Evolutionary conservation across 2,797 vertebrate species (phyloP).

Genomic region (Rhincodon typus): DNA sequence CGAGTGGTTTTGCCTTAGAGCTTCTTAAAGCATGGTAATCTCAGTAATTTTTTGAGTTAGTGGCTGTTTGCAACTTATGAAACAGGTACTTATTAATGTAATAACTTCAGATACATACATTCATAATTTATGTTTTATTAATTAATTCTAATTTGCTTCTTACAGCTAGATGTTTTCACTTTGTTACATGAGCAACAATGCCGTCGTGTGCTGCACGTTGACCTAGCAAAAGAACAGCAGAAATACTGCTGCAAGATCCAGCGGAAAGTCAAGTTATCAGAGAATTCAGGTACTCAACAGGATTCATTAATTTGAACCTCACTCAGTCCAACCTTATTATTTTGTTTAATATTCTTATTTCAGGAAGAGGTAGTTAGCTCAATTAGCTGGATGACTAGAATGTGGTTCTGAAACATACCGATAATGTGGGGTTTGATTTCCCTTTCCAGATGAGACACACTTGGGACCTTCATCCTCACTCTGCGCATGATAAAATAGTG

Average conservation of each 20-base stretch:
- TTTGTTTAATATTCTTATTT: neutral
- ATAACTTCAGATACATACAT: neutral
- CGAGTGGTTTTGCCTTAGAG: neutral
- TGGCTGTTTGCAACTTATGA: neutral
- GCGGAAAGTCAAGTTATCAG: neutral
- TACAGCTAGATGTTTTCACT: slow-evolving; percentile 76
- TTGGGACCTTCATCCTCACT: neutral
- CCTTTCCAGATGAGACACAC: neutral
- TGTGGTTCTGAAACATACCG: neutral
- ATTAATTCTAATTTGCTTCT: slow-evolving; percentile 37
- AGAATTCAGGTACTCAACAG: slow-evolving; percentile 14
- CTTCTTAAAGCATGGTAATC: neutral
- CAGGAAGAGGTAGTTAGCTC: neutral
- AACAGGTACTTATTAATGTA: neutral
- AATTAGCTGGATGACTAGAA: neutral
- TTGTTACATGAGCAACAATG: slow-evolving; percentile 60
- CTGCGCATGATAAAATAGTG: neutral
- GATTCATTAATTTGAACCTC: neutral
- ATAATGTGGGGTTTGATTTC: neutral
- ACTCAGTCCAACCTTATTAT: neutral
- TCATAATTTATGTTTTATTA: neutral
- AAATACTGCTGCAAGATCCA: slow-evolving; percentile 52
- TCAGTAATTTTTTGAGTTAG: neutral
- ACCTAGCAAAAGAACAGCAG: slow-evolving; percentile 65
- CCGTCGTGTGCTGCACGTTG: slow-evolving; percentile 59